A percentile compares a stretch with the other conserved stretches of the same genome.
phyloP scores from a whole-genome alignment of 2,113 vertebrate genomes.

The Ceyx margarethae region DNA sequence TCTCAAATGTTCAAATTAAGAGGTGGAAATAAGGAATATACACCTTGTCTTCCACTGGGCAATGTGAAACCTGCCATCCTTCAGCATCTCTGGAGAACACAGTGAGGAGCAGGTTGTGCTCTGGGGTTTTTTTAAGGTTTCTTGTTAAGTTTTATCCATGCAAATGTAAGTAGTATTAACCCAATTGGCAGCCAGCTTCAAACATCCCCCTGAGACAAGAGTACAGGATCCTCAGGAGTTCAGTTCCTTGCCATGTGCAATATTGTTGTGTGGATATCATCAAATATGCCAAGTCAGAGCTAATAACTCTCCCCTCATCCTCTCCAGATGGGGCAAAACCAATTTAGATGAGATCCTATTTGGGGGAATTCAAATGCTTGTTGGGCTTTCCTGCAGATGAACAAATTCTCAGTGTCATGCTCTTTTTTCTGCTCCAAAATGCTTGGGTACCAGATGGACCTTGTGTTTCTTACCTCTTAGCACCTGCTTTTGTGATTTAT shows the following conservation, averaged over 20 bases:
- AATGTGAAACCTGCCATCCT: background rate
- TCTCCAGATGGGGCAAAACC: background rate
- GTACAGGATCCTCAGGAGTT: background rate
- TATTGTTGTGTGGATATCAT: rapidly evolving
- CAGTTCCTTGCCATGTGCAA: background rate
- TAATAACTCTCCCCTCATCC: background rate
- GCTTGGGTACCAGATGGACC: background rate
- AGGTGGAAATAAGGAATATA: background rate
- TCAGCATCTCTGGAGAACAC: background rate
- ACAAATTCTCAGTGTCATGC: background rate
- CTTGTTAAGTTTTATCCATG: background rate
- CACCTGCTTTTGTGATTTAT: background rate
- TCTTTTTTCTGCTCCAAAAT: background rate
- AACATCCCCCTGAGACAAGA: background rate
- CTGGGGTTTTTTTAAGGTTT: background rate
- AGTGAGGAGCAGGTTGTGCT: rapidly evolving
- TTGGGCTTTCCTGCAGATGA: background rate
- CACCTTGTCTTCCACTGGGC: rapidly evolving
- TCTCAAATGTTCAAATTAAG: background rate
- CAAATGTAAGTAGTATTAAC: background rate
- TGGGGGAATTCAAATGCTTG: background rate
- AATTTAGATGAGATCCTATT: background rate
- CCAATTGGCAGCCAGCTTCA: background rate
- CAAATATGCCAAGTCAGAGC: background rate
- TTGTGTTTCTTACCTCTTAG: background rate